phyloP scores from a whole-genome alignment of 2,113 vertebrate genomes.

The Xerus inauris region DNA sequence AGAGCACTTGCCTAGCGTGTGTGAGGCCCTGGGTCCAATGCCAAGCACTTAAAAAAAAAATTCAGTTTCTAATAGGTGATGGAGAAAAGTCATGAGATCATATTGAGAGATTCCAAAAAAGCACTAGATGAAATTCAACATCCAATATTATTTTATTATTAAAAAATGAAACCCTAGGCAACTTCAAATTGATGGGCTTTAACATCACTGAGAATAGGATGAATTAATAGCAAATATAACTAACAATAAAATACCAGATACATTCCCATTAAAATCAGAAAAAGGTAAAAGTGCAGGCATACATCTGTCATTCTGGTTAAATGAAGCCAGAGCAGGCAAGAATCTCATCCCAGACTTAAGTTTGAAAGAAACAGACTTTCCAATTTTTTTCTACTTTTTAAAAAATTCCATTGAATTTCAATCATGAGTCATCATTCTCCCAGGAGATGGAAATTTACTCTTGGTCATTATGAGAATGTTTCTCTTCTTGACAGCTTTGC shows the following conservation, averaged over 20 bases:
- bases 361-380: neutral
- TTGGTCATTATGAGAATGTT: neutral
- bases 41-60: no score
- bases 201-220: neutral
- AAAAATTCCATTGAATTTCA: conserved; percentile 2
- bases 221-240: neutral
- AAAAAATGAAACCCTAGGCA: neutral
- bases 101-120: neutral
- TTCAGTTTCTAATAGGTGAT: no score
- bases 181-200: neutral
- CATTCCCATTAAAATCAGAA: neutral
- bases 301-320: neutral
- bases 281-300: no score
- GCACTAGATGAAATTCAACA: neutral
- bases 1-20: no score
- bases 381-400: neutral
- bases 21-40: no score
- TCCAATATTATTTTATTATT: neutral
- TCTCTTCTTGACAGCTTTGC: neutral
- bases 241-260: neutral
- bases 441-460: neutral
- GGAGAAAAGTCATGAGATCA: neutral
- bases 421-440: neutral
- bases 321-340: neutral
- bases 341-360: neutral